These are phyloP conservation scores for Kradibia gibbosae DNA, from an alignment of 1,140 invertebrate genomes.

Conservation along the genomic window DNA sequence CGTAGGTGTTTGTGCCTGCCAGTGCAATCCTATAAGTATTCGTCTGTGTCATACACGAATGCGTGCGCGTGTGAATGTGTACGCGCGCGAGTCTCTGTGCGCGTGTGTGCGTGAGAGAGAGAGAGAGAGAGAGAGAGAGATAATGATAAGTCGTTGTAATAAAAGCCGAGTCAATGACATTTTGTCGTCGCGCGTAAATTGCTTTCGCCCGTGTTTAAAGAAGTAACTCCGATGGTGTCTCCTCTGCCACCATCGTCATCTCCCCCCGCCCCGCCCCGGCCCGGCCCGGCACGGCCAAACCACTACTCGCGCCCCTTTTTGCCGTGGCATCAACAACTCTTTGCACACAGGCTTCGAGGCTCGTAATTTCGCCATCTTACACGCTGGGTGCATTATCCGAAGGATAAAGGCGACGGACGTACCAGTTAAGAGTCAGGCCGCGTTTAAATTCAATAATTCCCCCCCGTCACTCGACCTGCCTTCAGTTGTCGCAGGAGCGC, in stretches of 20 bases:
- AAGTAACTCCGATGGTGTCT: background rate
- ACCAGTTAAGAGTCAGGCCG: no score
- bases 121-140: background rate
- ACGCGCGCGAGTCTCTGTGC: background rate
- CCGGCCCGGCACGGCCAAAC: background rate
- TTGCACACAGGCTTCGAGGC: background rate
- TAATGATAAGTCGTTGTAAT: constrained; percentile 20
- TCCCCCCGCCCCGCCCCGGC: no score
- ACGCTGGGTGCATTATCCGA: background rate
- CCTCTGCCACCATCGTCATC: background rate
- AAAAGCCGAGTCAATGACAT: background rate
- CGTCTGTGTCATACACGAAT: background rate
- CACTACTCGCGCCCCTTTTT: no score
- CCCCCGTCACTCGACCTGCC: no score
- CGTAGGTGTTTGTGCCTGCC: no score
- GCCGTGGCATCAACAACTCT: no score
- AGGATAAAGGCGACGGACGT: background rate
- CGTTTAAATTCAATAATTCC: background rate
- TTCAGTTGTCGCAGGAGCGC: background rate
- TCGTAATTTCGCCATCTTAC: background rate
- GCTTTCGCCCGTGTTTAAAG: background rate
- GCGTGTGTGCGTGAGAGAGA: background rate
- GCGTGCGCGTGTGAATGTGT: background rate
- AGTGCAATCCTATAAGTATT: no score
- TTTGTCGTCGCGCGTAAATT: background rate